Base-by-base conservation (phyloP, 2,113 vertebrate genomes). In the Eurystomus gularis region DNA sequence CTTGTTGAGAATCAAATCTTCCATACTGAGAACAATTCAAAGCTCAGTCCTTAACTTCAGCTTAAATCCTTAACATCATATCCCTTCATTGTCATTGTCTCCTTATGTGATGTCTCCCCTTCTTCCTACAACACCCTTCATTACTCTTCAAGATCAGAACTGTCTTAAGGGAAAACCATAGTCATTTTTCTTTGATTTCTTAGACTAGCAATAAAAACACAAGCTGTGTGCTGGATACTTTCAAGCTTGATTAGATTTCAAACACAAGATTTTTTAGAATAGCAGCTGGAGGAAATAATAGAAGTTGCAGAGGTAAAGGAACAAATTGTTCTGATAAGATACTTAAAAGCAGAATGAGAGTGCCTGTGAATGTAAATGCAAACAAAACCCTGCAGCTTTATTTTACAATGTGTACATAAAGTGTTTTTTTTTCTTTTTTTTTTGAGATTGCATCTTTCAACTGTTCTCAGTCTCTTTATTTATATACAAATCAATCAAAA, bases 181-280 rank as follows among this genome's bases (percentile, higher is more conserved):
- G 52, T 48, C 0, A 77, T 88, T 95, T 86, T 86, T 76, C 29
- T 96, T 86, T 79, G 25, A 69, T 91, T 96, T 85, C 61, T 89
- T 85, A 71, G 35, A 25, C 39, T 69, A 60, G 39, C 46, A 93
- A 82, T 85, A 87, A 95, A 92, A 96, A 35, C 84, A 91, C 65
- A 89, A 66, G 65, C 61, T 89, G 20, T 78, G 48, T 86, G 44
- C 76, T 37, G 24, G 81, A 52, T 87, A 61, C 15, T 86, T 89
- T 76, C 77, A 89, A 69, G 14, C 51, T 87, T 94, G 84, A 95
- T 94, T 96, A 93, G 60, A 82, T 94, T 91, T 93, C 68, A 81
- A 81, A 86, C 44, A 76, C 20, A 39, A 70, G 18, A 13, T 55
- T 84, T 90, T 93, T 96, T 86, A 92, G 69, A 94, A 44, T 25